phyloP scores from a whole-genome alignment of 2,888 invertebrate genomes.

The Romanomermis culicivorax region DNA sequence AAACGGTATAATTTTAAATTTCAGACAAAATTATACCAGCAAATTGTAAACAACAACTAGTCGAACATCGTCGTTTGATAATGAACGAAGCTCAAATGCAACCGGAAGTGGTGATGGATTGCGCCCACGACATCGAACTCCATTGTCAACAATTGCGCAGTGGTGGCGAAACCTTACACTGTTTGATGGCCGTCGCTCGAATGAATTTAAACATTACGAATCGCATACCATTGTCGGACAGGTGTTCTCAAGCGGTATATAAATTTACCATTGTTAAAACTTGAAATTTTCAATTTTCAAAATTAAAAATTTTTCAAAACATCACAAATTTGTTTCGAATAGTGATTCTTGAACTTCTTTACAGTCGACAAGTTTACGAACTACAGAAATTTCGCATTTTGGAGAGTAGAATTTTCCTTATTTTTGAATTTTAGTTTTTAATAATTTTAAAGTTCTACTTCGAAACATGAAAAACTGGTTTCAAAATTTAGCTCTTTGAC shows the following conservation, averaged over 20 bases:
- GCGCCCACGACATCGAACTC: constrained; percentile 56
- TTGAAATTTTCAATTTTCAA: too few species aligned
- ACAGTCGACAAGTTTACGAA: too few species aligned
- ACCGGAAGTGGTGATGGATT: constrained; percentile 69
- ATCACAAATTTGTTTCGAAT: too few species aligned
- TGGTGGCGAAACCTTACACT: constrained; percentile 77
- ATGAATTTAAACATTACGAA: background rate
- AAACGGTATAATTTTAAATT: background rate
- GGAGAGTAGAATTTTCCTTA: too few species aligned
- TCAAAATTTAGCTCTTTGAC: too few species aligned
- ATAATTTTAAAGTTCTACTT: too few species aligned
- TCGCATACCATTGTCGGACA: background rate
- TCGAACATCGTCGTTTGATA: constrained; percentile 57
- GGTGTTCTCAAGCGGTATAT: background rate
- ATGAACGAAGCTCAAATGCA: constrained; percentile 81
- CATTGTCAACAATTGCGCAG: constrained; percentile 46
- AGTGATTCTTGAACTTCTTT: too few species aligned
- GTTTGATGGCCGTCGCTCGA: constrained; percentile 45
- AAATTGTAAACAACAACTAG: constrained; percentile 68
- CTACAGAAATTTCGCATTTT: too few species aligned
- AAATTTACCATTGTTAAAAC: too few species aligned
- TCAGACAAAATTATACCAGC: constrained; percentile 41
- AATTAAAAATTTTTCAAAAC: too few species aligned
- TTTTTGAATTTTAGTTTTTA: too few species aligned
- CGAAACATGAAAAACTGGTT: too few species aligned